phyloP scores from a whole-genome alignment of 2,113 vertebrate species.

The Ibidorhyncha struthersii region DNA sequence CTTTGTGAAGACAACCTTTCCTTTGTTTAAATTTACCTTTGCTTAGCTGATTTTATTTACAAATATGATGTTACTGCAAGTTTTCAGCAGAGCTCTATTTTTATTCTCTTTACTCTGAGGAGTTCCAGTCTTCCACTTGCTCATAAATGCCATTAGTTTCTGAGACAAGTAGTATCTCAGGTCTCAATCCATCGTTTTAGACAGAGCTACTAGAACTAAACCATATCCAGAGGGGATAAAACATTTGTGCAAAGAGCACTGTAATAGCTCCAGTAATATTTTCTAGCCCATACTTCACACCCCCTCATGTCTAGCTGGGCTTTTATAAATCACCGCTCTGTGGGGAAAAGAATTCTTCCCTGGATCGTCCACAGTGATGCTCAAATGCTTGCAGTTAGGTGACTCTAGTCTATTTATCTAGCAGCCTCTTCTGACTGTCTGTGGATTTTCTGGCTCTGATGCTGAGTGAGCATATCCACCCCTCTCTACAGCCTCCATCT shows the following conservation, averaged over 20 bases:
- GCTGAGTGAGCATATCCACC: background rate
- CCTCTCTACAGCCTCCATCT: background rate
- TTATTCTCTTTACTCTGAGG: background rate
- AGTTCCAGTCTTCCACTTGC: background rate
- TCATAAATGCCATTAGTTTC: background rate
- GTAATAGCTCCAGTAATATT: background rate
- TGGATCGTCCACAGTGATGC: background rate
- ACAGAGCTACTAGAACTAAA: slow-evolving; percentile 8
- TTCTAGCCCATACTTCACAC: background rate
- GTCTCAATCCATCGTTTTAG: background rate
- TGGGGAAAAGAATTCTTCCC: background rate
- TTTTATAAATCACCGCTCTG: background rate
- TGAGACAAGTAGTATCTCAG: background rate
- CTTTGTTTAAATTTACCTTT: background rate
- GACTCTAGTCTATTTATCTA: background rate
- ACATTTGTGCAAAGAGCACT: background rate
- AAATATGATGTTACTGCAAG: background rate
- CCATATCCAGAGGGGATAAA: background rate
- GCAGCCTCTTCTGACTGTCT: background rate
- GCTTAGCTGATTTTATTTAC: background rate
- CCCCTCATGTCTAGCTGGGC: background rate
- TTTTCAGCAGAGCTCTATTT: background rate
- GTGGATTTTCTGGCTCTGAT: background rate
- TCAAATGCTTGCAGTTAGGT: background rate
- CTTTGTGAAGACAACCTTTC: background rate